Percentiles rank a stretch among this genome's conserved stretches.
These are phyloP conservation scores for Electrona antarctica DNA, from an alignment of 2,113 vertebrate genomes.

Conservation along the genomic window DNA sequence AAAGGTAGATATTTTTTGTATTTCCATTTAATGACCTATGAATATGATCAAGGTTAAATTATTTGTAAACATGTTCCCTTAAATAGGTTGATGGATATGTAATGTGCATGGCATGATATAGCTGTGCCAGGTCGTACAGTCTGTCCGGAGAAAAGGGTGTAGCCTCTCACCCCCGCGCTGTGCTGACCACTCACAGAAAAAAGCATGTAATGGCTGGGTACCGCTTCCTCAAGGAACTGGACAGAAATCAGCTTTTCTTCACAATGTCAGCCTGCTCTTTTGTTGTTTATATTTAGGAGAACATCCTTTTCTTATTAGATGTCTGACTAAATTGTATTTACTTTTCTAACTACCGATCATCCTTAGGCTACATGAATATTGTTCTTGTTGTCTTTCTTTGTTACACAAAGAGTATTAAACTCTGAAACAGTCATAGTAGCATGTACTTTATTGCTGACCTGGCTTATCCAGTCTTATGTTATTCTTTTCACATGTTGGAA, in stretches of 20 bases:
- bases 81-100: constrained; percentile 24
- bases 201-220: constrained; percentile 48
- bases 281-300: constrained; percentile 13
- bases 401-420: background rate
- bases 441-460: no score
- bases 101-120: constrained; percentile 33
- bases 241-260: constrained; percentile 39
- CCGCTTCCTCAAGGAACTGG: constrained; percentile 31
- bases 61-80: background rate
- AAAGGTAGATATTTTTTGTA: no score
- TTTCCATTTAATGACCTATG: no score
- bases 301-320: background rate
- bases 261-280: constrained; percentile 40
- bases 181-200: constrained; percentile 63
- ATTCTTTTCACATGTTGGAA: no score
- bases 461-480: no score
- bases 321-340: background rate
- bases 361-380: background rate
- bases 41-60: no score
- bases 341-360: background rate
- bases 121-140: constrained; percentile 46
- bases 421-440: background rate
- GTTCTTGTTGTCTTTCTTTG: background rate
- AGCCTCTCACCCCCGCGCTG: constrained; percentile 38
- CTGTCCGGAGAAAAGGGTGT: constrained; percentile 67